These are phyloP conservation scores for Chelonoidis abingdonii DNA, from an alignment of 2,113 vertebrate species.

Conservation along the genomic window DNA sequence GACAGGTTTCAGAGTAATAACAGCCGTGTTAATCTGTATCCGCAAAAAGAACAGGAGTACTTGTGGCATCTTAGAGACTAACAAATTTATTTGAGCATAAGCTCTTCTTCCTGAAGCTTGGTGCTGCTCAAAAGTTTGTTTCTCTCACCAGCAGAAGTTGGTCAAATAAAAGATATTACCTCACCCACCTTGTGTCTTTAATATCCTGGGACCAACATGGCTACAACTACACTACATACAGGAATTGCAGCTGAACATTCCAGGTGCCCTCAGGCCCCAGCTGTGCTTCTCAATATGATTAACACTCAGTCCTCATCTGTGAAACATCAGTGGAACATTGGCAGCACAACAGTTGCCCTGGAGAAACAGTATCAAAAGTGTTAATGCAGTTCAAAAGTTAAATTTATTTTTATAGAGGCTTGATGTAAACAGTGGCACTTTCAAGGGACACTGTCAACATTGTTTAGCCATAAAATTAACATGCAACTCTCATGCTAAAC, in stretches of 20 bases:
- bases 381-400: not conserved
- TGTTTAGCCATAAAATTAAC: not conserved
- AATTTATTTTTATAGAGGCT: not conserved
- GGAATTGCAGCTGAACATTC: not conserved
- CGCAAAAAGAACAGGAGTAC: no score
- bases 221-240: not conserved
- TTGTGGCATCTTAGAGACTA: no score
- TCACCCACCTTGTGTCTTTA: not conserved
- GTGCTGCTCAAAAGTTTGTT: not conserved
- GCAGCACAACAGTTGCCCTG: not conserved
- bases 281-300: not conserved
- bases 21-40: no score
- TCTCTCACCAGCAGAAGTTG: no score
- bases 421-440: not conserved
- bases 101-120: not conserved
- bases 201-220: not conserved
- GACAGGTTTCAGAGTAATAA: no score
- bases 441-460: not conserved
- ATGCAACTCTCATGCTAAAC: not conserved
- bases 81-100: no score
- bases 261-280: not conserved
- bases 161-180: not conserved
- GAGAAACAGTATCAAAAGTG: not conserved
- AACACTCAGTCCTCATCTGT: not conserved
- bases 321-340: not conserved